These are phyloP conservation scores for Pseudomyrmex cubaensis DNA, from an alignment of 1,140 invertebrate genomes.

Conservation along the genomic window DNA sequence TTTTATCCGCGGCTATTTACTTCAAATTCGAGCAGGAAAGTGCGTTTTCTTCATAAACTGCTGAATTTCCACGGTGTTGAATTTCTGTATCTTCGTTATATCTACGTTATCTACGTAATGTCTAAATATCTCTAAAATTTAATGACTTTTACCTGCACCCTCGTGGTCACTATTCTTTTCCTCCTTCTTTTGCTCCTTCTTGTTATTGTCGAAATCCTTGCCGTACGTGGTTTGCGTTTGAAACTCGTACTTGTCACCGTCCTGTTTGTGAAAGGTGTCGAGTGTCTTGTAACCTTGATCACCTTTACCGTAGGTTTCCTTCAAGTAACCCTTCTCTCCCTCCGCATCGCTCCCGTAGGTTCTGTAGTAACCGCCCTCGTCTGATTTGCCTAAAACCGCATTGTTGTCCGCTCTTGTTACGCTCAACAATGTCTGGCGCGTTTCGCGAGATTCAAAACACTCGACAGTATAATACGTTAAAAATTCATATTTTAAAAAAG, in stretches of 20 bases:
- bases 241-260: slow-evolving; percentile 89
- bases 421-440: slow-evolving; percentile 37
- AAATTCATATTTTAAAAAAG: neutral
- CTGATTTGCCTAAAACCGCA: slow-evolving; percentile 80
- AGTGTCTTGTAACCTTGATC: slow-evolving; percentile 90
- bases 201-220: slow-evolving; percentile 76
- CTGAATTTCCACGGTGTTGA: neutral
- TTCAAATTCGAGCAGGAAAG: neutral
- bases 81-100: neutral
- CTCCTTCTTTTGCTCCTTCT: slow-evolving; percentile 78
- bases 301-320: slow-evolving; percentile 87
- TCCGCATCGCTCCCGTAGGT: slow-evolving; percentile 85
- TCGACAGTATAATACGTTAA: slow-evolving; percentile 19
- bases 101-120: neutral
- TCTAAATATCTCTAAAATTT: neutral
- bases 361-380: slow-evolving; percentile 82
- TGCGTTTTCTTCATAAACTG: neutral
- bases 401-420: slow-evolving; percentile 66
- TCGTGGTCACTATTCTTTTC: slow-evolving; percentile 79
- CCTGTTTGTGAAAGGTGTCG: slow-evolving; percentile 90
- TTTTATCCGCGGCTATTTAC: neutral
- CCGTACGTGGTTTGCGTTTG: slow-evolving; percentile 89
- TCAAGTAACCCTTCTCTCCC: slow-evolving; percentile 88
- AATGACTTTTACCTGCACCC: slow-evolving; percentile 77
- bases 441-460: slow-evolving; percentile 7